Evolutionary conservation across 2,797 vertebrate species (phyloP).

Genomic region (Molothrus ater): DNA sequence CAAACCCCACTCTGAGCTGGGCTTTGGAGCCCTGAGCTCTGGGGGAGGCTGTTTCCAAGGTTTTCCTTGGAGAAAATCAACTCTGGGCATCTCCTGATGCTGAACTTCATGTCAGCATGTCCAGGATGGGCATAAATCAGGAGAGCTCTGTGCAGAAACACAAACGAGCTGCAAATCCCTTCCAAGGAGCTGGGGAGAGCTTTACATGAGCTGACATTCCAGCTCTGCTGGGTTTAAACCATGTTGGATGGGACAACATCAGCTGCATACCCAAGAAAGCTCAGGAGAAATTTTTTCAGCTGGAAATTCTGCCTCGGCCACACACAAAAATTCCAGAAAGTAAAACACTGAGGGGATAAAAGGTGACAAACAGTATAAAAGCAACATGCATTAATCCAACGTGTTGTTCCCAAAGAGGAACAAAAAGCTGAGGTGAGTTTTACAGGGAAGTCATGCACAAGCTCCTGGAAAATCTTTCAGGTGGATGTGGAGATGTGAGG

Average conservation of each 20-base stretch:
- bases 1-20: neutral
- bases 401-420: accelerated
- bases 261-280: neutral
- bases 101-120: neutral
- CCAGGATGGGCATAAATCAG: neutral
- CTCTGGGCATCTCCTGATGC: neutral
- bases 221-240: neutral
- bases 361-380: neutral
- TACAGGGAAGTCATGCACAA: neutral
- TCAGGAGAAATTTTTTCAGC: neutral
- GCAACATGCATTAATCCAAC: neutral
- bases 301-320: neutral
- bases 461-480: neutral
- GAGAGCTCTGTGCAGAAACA: neutral
- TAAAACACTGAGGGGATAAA: neutral
- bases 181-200: neutral
- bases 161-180: neutral
- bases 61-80: neutral
- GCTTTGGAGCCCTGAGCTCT: neutral
- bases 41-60: neutral
- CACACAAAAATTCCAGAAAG: neutral
- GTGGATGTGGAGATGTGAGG: neutral
- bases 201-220: accelerated
- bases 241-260: neutral
- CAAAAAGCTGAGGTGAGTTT: neutral